Percentiles rank a stretch among this genome's conserved stretches.
Evolutionary conservation across 2,888 invertebrate genomes (phyloP).

Genomic region (Eulithis testata): DNA sequence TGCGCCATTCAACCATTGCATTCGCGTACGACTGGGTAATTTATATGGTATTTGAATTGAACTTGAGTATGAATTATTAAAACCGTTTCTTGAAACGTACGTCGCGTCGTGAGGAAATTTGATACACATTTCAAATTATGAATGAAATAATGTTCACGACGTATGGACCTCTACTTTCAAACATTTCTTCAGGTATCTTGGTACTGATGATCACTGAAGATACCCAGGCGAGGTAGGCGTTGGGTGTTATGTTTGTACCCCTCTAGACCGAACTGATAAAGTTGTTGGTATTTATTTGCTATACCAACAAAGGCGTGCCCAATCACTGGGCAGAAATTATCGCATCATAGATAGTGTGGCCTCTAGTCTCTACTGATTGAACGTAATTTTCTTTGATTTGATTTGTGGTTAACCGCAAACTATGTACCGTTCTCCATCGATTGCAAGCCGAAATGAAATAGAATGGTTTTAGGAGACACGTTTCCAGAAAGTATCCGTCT

Average conservation of each 20-base stretch:
- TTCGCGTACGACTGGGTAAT: too few species aligned
- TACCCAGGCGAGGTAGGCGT: too few species aligned
- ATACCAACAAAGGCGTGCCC: conserved; percentile 52
- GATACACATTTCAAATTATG: too few species aligned
- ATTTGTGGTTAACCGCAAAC: conserved; percentile 39
- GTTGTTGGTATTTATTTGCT: too few species aligned
- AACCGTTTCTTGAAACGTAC: too few species aligned
- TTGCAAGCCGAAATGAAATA: conserved; percentile 25
- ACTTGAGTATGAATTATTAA: background rate
- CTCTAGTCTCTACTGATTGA: conserved; percentile 22
- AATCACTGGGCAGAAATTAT: conserved; percentile 42
- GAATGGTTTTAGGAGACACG: conserved; percentile 18
- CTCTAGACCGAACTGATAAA: too few species aligned
- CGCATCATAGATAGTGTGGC: conserved; percentile 23
- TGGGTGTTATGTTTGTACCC: too few species aligned
- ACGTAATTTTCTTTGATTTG: conserved; percentile 34
- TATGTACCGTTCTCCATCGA: conserved; percentile 37
- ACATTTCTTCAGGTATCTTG: too few species aligned
- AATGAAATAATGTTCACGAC: too few species aligned
- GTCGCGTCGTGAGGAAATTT: too few species aligned
- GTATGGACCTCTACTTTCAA: too few species aligned
- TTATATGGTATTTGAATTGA: background rate
- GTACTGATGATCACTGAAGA: too few species aligned
- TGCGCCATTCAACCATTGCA: conserved; percentile 27
- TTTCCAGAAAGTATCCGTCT: conserved; percentile 10